Evolutionary conservation across 2,888 invertebrate genomes (phyloP).

Genomic region (Bursaphelenchus okinawaensis): DNA sequence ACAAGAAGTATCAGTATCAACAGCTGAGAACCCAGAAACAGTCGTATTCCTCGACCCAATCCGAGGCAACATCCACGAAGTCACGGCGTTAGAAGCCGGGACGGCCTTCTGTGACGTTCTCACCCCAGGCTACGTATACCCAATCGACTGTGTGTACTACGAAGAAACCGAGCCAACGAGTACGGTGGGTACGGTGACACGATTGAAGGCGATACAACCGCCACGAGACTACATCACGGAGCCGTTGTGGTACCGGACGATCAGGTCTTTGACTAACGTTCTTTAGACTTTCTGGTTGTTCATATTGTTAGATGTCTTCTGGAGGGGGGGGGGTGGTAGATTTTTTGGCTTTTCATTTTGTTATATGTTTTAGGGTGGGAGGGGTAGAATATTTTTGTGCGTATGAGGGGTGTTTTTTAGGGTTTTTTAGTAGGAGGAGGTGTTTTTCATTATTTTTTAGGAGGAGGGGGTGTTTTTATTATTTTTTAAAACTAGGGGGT

Average conservation of each 20-base stretch:
- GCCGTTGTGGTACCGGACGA: neutral
- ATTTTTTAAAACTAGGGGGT: no score
- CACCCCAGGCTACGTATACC: slow-evolving; percentile 35
- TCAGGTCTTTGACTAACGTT: neutral
- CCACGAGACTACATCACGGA: slow-evolving; percentile 5
- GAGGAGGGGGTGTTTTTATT: no score
- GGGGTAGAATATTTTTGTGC: no score
- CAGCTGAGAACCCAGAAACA: slow-evolving; percentile 8
- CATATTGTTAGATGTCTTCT: no score
- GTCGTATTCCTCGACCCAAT: slow-evolving; percentile 26
- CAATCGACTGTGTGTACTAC: slow-evolving; percentile 16
- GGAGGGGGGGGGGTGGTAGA: no score
- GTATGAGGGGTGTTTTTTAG: no score
- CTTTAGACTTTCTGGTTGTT: no score
- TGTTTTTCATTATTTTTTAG: no score
- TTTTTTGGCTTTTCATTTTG: no score
- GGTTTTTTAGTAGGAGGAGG: no score
- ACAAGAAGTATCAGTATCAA: neutral
- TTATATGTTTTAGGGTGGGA: no score
- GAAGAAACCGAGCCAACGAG: neutral
- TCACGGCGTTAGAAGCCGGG: slow-evolving; percentile 34
- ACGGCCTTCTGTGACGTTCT: slow-evolving; percentile 48
- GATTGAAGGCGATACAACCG: slow-evolving; percentile 10
- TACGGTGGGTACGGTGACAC: slow-evolving; percentile 3
- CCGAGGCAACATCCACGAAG: slow-evolving; percentile 30